phyloP scores from a whole-genome alignment of 2,797 vertebrate species.

The Hypotaenidia philippensis region DNA sequence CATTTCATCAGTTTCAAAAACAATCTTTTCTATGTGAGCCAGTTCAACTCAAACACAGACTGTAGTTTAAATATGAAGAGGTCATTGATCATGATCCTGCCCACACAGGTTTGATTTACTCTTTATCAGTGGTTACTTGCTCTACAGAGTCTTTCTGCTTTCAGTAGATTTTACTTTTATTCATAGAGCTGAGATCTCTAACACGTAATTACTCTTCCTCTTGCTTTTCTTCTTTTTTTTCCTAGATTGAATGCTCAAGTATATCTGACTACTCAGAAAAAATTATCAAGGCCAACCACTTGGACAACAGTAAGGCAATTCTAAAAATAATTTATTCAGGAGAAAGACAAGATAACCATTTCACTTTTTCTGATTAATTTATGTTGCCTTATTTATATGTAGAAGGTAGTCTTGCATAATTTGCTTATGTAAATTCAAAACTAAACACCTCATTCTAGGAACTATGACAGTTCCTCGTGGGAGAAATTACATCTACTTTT shows the following conservation, averaged over 20 bases:
- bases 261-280: constrained; percentile 99
- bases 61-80: background rate
- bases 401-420: background rate
- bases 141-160: background rate
- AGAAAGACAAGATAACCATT: background rate
- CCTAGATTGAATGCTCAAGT: constrained; percentile 98
- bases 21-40: background rate
- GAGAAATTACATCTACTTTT: background rate
- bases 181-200: background rate
- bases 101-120: background rate
- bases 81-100: background rate
- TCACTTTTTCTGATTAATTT: background rate
- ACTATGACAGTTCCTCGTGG: background rate
- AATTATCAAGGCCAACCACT: constrained; percentile 98
- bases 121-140: background rate
- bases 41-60: background rate
- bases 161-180: background rate
- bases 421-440: background rate
- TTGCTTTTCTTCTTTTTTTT: constrained; percentile 13
- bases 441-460: background rate
- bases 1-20: background rate
- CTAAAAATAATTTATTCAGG: constrained; percentile 9
- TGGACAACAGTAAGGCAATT: constrained; percentile 91
- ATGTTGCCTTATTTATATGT: background rate
- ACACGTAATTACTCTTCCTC: background rate